Evolutionary conservation across 1,140 invertebrate genomes (phyloP), one percentile per base, ranked within the genome.

Genomic region (Conus betulinus): DNA sequence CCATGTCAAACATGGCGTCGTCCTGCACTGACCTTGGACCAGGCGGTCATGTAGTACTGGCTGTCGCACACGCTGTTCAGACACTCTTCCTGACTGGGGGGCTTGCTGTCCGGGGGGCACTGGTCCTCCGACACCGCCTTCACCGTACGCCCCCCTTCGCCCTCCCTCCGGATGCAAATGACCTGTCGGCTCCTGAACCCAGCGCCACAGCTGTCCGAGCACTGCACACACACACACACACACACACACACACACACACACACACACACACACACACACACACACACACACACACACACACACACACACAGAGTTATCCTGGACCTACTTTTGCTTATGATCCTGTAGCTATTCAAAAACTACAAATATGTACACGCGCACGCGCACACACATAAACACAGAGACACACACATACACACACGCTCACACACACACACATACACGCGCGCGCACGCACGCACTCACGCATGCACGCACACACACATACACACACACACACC

Each of bases 11-110:
- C 39, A 39, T 39, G 39, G 39, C 39, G 39, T 39, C 0, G 39
- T 39, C 39, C 0, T 39, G 3, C 60, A 63, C 17, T 63, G 91
- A 95, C 95, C 94, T 94, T 76, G 53, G 91, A 85, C 95, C 95
- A 95, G 51, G 90, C 89, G 5, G 93, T 93, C 88, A 93, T 93
- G 89, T 92, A 94, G 93, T 94, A 95, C 83, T 94, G 89, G n/a
- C 93, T 51, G 23, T 87, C 88, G 89, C 94, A 95, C 0, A 82
- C 88, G 3, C 92, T 92, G 39, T 87, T 87, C 23, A 91, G 87
- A 90, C 94, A 94, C 7, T 89, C 71, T 87, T 92, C 88, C 57
- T 92, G 88, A 3, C 84, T 89, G 11, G 85, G 52, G 53, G 94
- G 94, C 88, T 93, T 94, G 11, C 89, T 74, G 2, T 88, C 85